A percentile compares a stretch with the other conserved stretches of the same genome.
Evolutionary conservation across 2,113 vertebrate species (phyloP).

Genomic region (Callipepla squamata): DNA sequence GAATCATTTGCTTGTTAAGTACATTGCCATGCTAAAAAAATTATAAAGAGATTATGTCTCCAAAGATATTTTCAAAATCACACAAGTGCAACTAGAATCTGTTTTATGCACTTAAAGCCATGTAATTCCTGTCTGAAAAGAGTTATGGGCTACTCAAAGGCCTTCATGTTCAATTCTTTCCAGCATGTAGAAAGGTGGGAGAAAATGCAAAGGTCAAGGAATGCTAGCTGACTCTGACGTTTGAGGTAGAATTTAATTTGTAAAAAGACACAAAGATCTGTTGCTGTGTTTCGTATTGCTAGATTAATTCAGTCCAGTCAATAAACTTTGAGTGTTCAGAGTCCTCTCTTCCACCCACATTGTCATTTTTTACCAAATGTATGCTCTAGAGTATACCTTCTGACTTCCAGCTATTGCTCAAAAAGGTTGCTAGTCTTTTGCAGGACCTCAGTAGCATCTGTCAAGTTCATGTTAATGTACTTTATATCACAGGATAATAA

Average conservation of each 20-base stretch:
- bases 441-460: not conserved
- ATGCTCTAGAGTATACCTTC: not conserved
- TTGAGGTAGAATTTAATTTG: not conserved
- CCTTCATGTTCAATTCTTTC: not conserved
- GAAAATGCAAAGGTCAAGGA: not conserved
- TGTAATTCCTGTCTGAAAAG: not conserved
- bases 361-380: not conserved
- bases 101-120: not conserved
- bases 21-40: not conserved
- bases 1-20: not conserved
- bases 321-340: not conserved
- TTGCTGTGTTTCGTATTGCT: not conserved
- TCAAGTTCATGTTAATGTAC: not conserved
- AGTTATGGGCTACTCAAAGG: not conserved
- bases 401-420: not conserved
- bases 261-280: not conserved
- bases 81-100: not conserved
- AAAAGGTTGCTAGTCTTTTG: not conserved
- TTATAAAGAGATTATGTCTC: not conserved
- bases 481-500: not conserved
- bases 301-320: not conserved
- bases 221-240: not conserved
- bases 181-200: not conserved
- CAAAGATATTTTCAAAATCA: not conserved
- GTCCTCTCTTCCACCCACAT: not conserved